Evolutionary conservation across 2,888 invertebrate genomes (phyloP).

Genomic region (Hirtodrosophila duncani): DNA sequence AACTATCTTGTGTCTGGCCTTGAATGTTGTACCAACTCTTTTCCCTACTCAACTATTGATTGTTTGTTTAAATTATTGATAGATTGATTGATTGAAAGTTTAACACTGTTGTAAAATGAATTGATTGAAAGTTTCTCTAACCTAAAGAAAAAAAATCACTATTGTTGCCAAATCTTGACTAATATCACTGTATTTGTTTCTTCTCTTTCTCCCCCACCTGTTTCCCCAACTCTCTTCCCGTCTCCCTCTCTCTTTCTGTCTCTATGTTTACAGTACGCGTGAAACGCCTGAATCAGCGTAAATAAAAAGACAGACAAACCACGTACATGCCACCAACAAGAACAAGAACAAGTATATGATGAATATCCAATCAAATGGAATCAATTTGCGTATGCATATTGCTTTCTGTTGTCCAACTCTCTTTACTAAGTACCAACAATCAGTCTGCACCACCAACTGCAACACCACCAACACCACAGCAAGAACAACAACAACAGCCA

Average conservation of each 20-base stretch:
- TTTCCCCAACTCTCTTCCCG: conserved; percentile 12
- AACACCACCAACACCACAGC: conserved; percentile 23
- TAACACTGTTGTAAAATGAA: conserved; percentile 36
- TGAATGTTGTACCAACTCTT: conserved; percentile 62
- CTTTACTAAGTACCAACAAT: conserved; percentile 48
- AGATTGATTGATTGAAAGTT: conserved; percentile 36
- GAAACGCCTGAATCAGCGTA: conserved; percentile 90
- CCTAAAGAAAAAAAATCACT: conserved; percentile 14
- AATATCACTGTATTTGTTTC: conserved; percentile 58
- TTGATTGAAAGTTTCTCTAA: conserved; percentile 38
- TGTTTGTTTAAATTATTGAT: conserved; percentile 29
- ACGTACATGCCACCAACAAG: conserved; percentile 40
- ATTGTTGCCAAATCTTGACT: conserved; percentile 49
- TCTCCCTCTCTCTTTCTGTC: conserved; percentile 36
- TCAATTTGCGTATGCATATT: conserved; percentile 44
- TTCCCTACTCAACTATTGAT: too few species aligned
- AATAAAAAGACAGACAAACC: conserved; percentile 69
- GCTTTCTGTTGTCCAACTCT: conserved; percentile 48
- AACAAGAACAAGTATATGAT: conserved; percentile 35
- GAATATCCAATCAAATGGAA: conserved; percentile 31
- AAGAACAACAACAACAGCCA: conserved; percentile 21
- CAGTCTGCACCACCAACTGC: conserved; percentile 21
- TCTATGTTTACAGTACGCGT: conserved; percentile 90
- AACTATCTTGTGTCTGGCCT: conserved; percentile 16
- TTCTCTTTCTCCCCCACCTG: conserved; percentile 38